These are phyloP conservation scores for Cheilosia vulpina DNA, from an alignment of 2,888 invertebrate species.

Conservation along the genomic window DNA sequence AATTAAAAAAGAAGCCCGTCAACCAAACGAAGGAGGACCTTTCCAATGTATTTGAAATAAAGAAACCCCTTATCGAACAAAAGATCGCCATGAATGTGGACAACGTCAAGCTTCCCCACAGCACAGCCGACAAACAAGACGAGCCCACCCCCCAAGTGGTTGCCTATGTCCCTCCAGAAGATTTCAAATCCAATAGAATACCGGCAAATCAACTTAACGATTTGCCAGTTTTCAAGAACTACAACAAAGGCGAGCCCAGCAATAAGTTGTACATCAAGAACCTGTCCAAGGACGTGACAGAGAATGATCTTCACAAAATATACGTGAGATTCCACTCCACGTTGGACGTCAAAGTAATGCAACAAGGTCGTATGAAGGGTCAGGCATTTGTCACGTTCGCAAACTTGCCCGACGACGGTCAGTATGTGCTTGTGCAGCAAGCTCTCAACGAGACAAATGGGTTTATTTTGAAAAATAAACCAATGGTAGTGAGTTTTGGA, in stretches of 20 bases:
- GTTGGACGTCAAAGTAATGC: conserved; percentile 92
- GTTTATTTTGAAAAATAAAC: conserved; percentile 92
- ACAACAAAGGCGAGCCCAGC: conserved; percentile 91
- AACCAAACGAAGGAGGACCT: conserved; percentile 16
- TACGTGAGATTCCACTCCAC: conserved; percentile 87
- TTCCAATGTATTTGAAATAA: conserved; percentile 59
- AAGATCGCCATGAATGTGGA: conserved; percentile 79
- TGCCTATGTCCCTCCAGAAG: conserved; percentile 77
- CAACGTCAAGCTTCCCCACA: conserved; percentile 34
- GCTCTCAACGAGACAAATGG: conserved; percentile 95
- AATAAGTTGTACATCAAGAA: conserved; percentile 97
- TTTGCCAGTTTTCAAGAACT: conserved; percentile 93
- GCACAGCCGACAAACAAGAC: neutral
- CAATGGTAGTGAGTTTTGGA: conserved; percentile 95
- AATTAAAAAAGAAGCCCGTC: conserved; percentile 34
- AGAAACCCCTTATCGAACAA: conserved; percentile 35
- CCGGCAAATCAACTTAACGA: conserved; percentile 88
- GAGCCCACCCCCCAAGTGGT: neutral
- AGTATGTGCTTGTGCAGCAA: conserved; percentile 86
- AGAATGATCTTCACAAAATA: conserved; percentile 89
- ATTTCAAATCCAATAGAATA: conserved; percentile 88
- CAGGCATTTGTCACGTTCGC: conserved; percentile 93
- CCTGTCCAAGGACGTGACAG: conserved; percentile 91
- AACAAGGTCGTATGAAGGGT: conserved; percentile 97
- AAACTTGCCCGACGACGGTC: conserved; percentile 56